A percentile compares a stretch with the other conserved stretches of the same genome.
phyloP scores from a whole-genome alignment of 2,797 vertebrate species.

The Momotus momota region DNA sequence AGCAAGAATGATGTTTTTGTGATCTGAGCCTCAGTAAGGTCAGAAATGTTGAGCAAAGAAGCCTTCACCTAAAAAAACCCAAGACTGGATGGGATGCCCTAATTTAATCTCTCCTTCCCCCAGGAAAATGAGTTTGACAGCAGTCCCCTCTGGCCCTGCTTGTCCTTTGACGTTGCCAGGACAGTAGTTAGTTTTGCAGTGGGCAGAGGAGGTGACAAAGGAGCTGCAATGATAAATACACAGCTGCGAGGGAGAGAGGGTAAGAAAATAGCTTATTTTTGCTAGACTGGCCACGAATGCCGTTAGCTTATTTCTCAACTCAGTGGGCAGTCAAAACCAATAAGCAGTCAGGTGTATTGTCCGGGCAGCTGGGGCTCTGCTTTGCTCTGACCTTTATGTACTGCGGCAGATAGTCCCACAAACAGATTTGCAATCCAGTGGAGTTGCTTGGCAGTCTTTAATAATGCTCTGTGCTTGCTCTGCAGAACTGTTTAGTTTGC shows the following conservation, averaged over 20 bases:
- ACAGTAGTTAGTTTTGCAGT: not conserved
- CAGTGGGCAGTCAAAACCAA: constrained; percentile 69
- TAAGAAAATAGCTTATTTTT: constrained; percentile 58
- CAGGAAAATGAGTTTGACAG: not conserved
- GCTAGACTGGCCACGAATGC: constrained; percentile 39
- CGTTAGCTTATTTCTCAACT: constrained; percentile 53
- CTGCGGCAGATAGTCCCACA: not conserved
- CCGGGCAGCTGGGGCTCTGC: constrained; percentile 37
- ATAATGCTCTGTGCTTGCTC: constrained; percentile 59
- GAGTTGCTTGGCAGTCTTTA: constrained; percentile 70
- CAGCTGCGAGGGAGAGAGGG: constrained; percentile 12
- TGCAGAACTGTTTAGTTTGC: constrained; percentile 68
- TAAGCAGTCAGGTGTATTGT: constrained; percentile 68
- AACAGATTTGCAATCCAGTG: constrained; percentile 27
- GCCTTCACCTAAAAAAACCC: not conserved
- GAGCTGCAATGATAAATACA: constrained; percentile 18
- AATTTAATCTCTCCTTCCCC: not conserved
- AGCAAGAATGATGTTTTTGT: fast-evolving
- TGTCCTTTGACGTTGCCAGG: not conserved
- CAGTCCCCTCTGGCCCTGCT: not conserved
- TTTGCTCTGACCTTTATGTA: constrained; percentile 27
- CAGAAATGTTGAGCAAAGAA: not conserved
- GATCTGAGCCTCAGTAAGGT: not conserved
- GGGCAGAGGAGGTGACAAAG: constrained; percentile 22
- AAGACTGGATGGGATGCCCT: not conserved